phyloP scores from a whole-genome alignment of 2,888 invertebrate genomes.

The Iselma pallidipennis region DNA sequence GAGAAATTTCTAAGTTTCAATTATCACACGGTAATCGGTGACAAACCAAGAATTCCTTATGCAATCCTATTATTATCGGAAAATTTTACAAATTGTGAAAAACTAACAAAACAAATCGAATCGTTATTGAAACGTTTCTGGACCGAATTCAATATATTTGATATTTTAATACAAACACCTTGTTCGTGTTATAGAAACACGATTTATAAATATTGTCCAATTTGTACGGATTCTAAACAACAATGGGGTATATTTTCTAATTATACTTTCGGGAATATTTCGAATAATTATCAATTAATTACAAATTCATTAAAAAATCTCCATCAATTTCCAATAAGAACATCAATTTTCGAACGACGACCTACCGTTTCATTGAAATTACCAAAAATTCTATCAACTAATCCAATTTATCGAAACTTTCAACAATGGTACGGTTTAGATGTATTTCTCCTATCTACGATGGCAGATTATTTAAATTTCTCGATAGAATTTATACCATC shows the following conservation, averaged over 20 bases:
- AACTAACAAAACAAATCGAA: too few relatives aligned
- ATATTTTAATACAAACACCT: conserved; percentile 12
- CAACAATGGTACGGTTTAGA: conserved; percentile 14
- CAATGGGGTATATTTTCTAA: conserved; percentile 27
- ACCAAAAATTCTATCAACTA: conserved; percentile 18
- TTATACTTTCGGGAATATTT: background rate
- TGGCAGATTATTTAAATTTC: conserved; percentile 20
- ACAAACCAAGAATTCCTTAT: too few relatives aligned
- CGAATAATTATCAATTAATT: background rate
- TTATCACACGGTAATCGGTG: too few relatives aligned
- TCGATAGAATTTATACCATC: too few relatives aligned
- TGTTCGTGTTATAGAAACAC: conserved; percentile 11
- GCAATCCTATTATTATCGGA: too few relatives aligned
- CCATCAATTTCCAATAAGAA: conserved; percentile 44
- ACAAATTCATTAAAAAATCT: conserved; percentile 21
- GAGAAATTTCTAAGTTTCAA: too few relatives aligned
- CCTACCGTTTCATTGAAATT: conserved; percentile 35
- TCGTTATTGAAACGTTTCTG: conserved; percentile 7
- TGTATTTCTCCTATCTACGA: conserved; percentile 12
- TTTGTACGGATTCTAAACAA: conserved; percentile 4
- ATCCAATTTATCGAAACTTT: conserved; percentile 14
- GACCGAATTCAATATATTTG: conserved; percentile 16
- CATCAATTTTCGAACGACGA: conserved; percentile 43
- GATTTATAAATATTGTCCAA: conserved; percentile 18
- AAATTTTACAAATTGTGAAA: too few relatives aligned